Evolutionary conservation across 2,113 vertebrate species (phyloP).

Genomic region (Pionites leucogaster): DNA sequence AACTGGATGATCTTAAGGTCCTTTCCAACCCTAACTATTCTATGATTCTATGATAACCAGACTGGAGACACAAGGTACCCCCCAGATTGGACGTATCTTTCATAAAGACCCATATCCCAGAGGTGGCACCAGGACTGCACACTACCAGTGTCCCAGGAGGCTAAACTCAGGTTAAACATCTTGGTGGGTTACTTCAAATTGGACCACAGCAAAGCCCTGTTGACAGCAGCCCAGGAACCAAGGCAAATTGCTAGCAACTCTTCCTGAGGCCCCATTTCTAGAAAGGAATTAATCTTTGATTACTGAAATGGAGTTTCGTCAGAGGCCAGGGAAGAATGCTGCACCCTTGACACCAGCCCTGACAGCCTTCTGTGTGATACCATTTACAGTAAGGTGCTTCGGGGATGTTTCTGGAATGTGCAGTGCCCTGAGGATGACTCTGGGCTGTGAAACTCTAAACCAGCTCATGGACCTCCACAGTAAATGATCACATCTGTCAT

Average conservation of each 20-base stretch:
- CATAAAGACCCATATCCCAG: neutral
- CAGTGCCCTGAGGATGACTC: neutral
- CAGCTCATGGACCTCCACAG: neutral
- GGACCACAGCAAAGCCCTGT: neutral
- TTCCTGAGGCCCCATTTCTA: neutral
- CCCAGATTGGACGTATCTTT: neutral
- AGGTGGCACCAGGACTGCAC: neutral
- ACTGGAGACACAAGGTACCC: neutral
- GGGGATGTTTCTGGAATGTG: neutral
- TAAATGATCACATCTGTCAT: slow-evolving; percentile 1
- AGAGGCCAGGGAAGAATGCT: neutral
- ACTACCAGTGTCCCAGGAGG: neutral
- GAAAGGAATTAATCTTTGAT: neutral
- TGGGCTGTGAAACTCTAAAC: slow-evolving; percentile 31
- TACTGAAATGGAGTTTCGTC: neutral
- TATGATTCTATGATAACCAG: neutral
- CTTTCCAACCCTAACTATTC: too few species aligned
- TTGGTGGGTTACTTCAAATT: neutral
- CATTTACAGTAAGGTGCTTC: neutral
- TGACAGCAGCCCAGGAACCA: neutral
- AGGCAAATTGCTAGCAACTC: neutral
- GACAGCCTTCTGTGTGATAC: neutral
- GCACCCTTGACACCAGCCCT: neutral
- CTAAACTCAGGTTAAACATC: neutral
- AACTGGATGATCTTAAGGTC: too few species aligned